These are phyloP conservation scores for Apaloderma vittatum DNA, from an alignment of 2,113 vertebrate species.

Conservation along the genomic window DNA sequence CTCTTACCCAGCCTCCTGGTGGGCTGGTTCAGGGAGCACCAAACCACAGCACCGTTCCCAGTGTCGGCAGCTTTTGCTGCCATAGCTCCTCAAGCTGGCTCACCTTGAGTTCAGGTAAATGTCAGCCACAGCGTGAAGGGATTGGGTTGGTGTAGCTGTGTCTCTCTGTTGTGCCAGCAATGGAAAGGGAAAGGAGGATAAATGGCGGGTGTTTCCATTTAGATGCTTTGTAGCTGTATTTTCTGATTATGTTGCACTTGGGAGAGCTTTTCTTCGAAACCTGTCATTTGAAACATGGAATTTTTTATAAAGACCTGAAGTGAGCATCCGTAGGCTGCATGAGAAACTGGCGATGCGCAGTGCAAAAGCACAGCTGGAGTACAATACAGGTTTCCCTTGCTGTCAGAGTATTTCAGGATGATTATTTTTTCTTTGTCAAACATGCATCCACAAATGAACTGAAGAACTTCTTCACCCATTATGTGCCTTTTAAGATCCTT, in stretches of 20 bases:
- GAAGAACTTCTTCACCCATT: background rate
- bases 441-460: background rate
- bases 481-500: background rate
- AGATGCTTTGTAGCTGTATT: background rate
- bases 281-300: background rate
- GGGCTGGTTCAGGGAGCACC: background rate
- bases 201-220: background rate
- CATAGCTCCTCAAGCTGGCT: rapidly evolving
- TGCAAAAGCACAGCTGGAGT: background rate
- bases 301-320: background rate
- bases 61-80: background rate
- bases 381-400: background rate
- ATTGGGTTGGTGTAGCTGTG: background rate
- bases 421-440: background rate
- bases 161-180: rapidly evolving
- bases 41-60: background rate
- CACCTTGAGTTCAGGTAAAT: rapidly evolving
- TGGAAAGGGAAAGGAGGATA: background rate
- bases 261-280: background rate
- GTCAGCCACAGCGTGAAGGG: background rate
- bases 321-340: rapidly evolving
- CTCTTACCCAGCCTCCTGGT: background rate
- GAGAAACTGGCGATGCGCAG: background rate
- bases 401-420: background rate
- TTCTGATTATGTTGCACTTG: background rate